phyloP scores from a whole-genome alignment of 2,113 vertebrate species.

The Zosterops hypoxanthus region DNA sequence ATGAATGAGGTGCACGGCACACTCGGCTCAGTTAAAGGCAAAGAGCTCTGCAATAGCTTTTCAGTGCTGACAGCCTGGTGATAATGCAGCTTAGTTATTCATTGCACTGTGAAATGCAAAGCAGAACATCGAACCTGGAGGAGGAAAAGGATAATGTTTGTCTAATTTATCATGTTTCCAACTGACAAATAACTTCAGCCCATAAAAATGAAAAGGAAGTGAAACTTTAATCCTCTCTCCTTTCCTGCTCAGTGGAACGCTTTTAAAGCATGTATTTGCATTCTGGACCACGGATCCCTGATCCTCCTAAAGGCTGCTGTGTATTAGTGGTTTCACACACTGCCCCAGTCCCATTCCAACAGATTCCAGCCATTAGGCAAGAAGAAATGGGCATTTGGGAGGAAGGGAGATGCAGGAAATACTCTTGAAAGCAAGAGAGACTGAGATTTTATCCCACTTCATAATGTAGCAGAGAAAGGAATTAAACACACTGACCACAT shows the following conservation, averaged over 20 bases:
- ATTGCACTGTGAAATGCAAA: conserved; percentile 31
- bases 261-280: conserved; percentile 33
- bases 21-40: neutral
- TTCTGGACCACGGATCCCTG: conserved; percentile 32
- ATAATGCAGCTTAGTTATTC: conserved; percentile 59
- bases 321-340: conserved; percentile 40
- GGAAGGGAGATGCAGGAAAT: conserved; percentile 9
- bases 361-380: conserved; percentile 23
- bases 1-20: neutral
- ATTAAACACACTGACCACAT: conserved; percentile 48
- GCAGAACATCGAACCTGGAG: conserved; percentile 52
- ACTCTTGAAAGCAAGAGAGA: conserved; percentile 34
- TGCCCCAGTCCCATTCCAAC: neutral
- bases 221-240: conserved; percentile 43
- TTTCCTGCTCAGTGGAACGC: conserved; percentile 30
- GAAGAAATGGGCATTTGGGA: conserved; percentile 19
- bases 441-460: conserved; percentile 46
- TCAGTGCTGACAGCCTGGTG: conserved; percentile 37
- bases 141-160: conserved; percentile 61
- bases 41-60: conserved; percentile 20
- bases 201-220: conserved; percentile 49
- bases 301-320: conserved; percentile 19
- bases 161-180: conserved; percentile 61
- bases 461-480: conserved; percentile 39
- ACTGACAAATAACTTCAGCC: conserved; percentile 55